A percentile compares a stretch with the other conserved stretches of the same genome.
Evolutionary conservation across 1,140 invertebrate species (phyloP).

Genomic region (Oreohelix idahoensis): DNA sequence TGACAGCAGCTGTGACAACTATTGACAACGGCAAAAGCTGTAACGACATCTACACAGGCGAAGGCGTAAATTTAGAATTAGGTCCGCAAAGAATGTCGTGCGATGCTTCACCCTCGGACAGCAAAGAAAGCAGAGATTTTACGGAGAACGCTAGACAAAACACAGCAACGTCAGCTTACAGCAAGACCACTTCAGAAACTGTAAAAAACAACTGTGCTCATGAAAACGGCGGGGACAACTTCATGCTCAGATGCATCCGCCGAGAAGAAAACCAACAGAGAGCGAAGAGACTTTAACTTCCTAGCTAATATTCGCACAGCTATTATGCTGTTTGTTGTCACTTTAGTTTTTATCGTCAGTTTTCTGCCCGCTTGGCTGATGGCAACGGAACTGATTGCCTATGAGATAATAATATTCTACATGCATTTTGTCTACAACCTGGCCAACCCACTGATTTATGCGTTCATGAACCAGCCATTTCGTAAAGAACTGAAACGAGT

Average conservation of each 20-base stretch:
- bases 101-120: background rate
- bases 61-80: background rate
- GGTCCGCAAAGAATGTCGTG: background rate
- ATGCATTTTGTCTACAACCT: constrained; percentile 70
- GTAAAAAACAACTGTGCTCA: constrained; percentile 31
- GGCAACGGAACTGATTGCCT: constrained; percentile 56
- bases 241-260: background rate
- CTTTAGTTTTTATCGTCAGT: constrained; percentile 67
- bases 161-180: too few relatives aligned
- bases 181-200: too few relatives aligned
- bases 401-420: constrained; percentile 66
- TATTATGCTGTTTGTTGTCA: constrained; percentile 69
- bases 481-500: constrained; percentile 65
- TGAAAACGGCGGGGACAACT: constrained; percentile 39
- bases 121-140: background rate
- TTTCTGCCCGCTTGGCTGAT: constrained; percentile 70
- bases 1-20: constrained; percentile 28
- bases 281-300: constrained; percentile 49
- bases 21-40: background rate
- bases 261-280: constrained; percentile 42
- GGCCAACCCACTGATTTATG: constrained; percentile 71
- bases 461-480: constrained; percentile 71
- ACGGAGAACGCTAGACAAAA: background rate
- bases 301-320: constrained; percentile 70
- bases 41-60: background rate